phyloP scores from a whole-genome alignment of 2,797 vertebrate species.

The Amazona finschi region DNA sequence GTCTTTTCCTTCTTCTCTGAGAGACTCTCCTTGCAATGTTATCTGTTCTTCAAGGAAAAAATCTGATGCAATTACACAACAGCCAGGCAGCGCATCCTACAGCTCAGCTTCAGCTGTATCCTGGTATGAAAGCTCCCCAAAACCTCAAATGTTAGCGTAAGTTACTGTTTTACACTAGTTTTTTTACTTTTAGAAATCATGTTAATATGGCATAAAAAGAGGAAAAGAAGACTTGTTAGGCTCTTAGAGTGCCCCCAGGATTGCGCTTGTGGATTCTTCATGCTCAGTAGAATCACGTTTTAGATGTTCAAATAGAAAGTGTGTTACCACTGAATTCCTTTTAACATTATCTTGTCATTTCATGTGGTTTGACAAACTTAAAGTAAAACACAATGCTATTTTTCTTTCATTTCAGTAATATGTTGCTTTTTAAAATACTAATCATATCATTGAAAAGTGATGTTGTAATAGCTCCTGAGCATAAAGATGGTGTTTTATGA shows the following conservation, averaged over 20 bases:
- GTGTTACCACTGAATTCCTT: not conserved
- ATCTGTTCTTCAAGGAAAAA: conserved; percentile 71
- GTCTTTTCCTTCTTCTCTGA: conserved; percentile 75
- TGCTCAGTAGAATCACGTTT: not conserved
- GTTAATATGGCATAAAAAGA: not conserved
- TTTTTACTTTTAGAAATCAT: not conserved
- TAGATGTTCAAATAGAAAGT: not conserved
- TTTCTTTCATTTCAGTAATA: not conserved
- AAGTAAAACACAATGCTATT: not conserved
- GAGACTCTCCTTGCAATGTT: conserved; percentile 77
- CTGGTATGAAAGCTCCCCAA: conserved; percentile 91
- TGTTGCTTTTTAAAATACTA: not conserved
- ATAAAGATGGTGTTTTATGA: not conserved
- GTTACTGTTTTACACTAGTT: conserved; percentile 66
- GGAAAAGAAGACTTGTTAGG: not conserved
- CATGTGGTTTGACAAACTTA: not conserved
- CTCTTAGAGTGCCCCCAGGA: not conserved
- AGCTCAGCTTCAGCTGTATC: conserved; percentile 71
- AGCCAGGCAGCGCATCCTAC: conserved; percentile 69
- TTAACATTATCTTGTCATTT: not conserved
- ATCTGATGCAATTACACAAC: conserved; percentile 78
- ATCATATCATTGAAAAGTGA: not conserved
- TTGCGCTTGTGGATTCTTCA: not conserved
- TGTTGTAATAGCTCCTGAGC: not conserved
- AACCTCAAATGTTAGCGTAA: conserved; percentile 92